These are phyloP conservation scores for Ectobius pallidus DNA, from an alignment of 2,888 invertebrate species.

Conservation along the genomic window DNA sequence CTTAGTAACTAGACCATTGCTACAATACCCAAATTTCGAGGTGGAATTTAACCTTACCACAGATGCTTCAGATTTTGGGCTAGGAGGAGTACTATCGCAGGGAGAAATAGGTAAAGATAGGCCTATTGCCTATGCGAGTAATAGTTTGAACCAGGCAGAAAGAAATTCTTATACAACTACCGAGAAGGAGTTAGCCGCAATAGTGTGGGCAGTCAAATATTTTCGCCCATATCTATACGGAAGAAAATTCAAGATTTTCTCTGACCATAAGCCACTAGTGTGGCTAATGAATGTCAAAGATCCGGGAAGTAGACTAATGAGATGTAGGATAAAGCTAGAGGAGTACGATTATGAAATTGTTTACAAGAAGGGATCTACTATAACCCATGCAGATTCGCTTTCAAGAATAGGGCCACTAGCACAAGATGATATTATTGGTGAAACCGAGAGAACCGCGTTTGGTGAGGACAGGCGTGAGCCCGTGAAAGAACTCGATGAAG, in stretches of 20 bases:
- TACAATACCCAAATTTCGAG: conserved; percentile 40
- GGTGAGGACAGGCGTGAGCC: too few relatives aligned
- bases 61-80: too few relatives aligned
- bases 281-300: conserved; percentile 47
- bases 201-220: conserved; percentile 50
- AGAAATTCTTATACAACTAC: conserved; percentile 1
- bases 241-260: conserved; percentile 50
- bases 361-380: conserved; percentile 44
- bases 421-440: too few relatives aligned
- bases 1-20: conserved; percentile 12
- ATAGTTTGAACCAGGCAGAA: too few relatives aligned
- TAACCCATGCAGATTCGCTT: neutral
- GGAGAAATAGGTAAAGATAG: conserved; percentile 22
- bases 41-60: too few relatives aligned
- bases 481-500: neutral
- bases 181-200: conserved; percentile 52
- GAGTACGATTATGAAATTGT: conserved; percentile 48
- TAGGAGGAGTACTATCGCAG: conserved; percentile 40
- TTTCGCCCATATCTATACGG: conserved; percentile 53
- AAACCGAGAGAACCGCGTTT: neutral
- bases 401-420: too few relatives aligned
- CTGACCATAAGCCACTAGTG: conserved; percentile 50
- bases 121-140: conserved; percentile 6
- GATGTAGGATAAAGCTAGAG: conserved; percentile 48
- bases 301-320: conserved; percentile 45